Percentiles rank a stretch among this genome's conserved stretches.
Conservation (phyloP, 2,888 invertebrate genomes). For the Pogonocherus hispidulus region DNA sequence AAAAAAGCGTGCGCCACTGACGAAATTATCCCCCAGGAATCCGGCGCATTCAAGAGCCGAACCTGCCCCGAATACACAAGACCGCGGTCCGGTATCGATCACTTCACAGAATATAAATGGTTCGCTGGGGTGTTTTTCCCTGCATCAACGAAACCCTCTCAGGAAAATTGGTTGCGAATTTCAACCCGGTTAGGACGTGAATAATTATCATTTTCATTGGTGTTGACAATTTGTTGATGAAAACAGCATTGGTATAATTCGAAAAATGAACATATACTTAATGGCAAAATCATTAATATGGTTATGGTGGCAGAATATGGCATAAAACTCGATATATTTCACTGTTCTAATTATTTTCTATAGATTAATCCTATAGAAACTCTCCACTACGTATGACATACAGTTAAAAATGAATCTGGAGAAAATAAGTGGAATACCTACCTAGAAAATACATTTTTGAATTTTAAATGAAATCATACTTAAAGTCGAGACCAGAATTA, state of each 20-base stretch:
- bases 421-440: no score
- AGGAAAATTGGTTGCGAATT: constrained; percentile 9
- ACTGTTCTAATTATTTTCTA: no score
- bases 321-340: no score
- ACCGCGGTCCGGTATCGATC: constrained; percentile 26
- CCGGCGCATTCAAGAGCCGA: constrained; percentile 18
- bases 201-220: constrained; percentile 1
- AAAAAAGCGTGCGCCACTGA: constrained; percentile 13
- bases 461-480: no score
- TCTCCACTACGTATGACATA: no score
- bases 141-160: not conserved
- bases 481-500: no score
- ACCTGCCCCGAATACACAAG: constrained; percentile 29
- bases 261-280: not conserved
- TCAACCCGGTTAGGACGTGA: not conserved
- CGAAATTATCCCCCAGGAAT: constrained; percentile 24
- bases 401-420: no score
- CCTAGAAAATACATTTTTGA: no score
- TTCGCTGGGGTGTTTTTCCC: constrained; percentile 24
- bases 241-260: no score
- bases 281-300: no score
- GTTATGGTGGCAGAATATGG: no score
- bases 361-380: no score
- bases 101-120: constrained; percentile 19
- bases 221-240: not conserved